These are phyloP conservation scores for Microplitis deprimator DNA, from an alignment of 2,888 invertebrate genomes.

Conservation along the genomic window DNA sequence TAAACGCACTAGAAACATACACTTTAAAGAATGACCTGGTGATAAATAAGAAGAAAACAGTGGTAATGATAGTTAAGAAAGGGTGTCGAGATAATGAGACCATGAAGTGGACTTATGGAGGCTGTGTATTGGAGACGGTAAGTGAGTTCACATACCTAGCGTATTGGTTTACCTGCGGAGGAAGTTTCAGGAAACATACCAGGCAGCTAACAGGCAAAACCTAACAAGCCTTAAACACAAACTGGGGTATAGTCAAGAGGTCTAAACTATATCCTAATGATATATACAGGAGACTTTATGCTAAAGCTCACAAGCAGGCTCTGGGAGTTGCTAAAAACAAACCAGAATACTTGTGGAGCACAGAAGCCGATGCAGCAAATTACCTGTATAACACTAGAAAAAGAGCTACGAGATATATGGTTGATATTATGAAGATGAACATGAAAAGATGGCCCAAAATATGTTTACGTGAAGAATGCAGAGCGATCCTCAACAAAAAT, in stretches of 20 bases:
- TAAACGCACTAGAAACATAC: background rate
- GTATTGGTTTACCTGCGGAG: background rate
- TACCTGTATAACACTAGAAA: background rate
- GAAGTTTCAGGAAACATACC: slow-evolving; percentile 5
- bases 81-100: background rate
- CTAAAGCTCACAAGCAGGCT: too few relatives aligned
- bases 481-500: too few relatives aligned
- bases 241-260: background rate
- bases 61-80: background rate
- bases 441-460: slow-evolving; percentile 3
- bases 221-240: slow-evolving; percentile 4
- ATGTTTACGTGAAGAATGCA: background rate
- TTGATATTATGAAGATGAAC: background rate
- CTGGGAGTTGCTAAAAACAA: too few relatives aligned
- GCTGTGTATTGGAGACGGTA: background rate
- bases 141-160: background rate
- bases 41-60: background rate
- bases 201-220: slow-evolving; percentile 7
- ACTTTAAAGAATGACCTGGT: background rate
- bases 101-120: background rate
- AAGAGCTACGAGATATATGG: background rate
- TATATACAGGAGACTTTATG: background rate
- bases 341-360: too few relatives aligned
- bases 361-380: background rate
- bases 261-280: background rate